Evolutionary conservation across 2,888 invertebrate species (phyloP).

Genomic region (Euproctis similis): DNA sequence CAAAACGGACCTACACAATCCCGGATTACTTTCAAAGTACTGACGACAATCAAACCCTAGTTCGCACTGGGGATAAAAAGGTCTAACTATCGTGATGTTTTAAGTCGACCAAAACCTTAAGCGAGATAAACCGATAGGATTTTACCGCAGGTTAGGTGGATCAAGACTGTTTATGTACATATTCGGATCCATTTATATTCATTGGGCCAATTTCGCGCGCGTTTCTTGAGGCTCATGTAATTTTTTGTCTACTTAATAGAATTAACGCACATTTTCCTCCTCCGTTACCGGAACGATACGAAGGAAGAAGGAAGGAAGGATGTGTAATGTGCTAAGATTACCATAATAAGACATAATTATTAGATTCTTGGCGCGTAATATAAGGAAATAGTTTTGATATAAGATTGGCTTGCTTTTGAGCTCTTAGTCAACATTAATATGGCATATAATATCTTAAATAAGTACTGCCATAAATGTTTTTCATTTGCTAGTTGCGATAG

Average conservation of each 20-base stretch:
- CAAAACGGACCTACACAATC: conserved; percentile 12
- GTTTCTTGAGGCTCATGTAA: not conserved
- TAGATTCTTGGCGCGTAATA: too few species aligned
- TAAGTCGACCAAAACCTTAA: not conserved
- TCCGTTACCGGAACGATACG: too few species aligned
- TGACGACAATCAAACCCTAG: conserved; percentile 4
- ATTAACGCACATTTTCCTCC: conserved; percentile 1
- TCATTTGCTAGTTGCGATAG: too few species aligned
- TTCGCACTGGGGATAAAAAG: conserved; percentile 2
- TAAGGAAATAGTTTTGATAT: too few species aligned
- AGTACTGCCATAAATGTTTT: too few species aligned
- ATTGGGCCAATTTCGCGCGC: not conserved
- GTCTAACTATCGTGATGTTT: too few species aligned
- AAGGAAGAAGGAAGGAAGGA: too few species aligned
- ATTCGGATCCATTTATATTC: not conserved
- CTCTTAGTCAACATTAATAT: too few species aligned
- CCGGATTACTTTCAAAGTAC: conserved; percentile 8
- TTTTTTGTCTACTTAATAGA: conserved; percentile 1
- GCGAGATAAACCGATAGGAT: not conserved
- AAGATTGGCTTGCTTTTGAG: too few species aligned
- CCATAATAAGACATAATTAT: too few species aligned
- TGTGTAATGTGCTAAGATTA: too few species aligned
- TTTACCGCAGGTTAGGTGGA: conserved; percentile 1
- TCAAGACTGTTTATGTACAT: conserved; percentile 1
- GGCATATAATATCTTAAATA: too few species aligned